Conservation (phyloP, 2,113 vertebrate species). For the Ceuthmochares aereus region DNA sequence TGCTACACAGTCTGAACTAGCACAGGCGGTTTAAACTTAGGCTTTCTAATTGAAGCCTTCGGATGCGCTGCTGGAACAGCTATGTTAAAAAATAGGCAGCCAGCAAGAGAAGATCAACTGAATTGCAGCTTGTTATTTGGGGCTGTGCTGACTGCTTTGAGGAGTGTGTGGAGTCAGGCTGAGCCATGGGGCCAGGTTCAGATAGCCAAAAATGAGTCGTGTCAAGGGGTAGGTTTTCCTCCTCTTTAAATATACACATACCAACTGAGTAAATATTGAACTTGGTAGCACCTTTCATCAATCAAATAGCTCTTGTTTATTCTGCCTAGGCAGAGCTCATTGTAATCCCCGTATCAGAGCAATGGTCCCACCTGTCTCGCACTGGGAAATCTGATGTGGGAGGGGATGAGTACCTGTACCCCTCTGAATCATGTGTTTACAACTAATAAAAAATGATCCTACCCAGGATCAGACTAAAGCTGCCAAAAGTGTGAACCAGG, state of each 20-base stretch:
- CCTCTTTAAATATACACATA: not conserved
- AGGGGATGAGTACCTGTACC: fast-evolving
- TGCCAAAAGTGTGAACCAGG: not conserved
- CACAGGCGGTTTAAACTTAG: fast-evolving
- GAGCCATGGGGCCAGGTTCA: not conserved
- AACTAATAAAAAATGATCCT: not conserved
- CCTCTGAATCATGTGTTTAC: not conserved
- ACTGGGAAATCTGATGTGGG: not conserved
- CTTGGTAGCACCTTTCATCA: not conserved
- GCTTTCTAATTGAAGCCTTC: not conserved
- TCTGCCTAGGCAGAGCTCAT: not conserved
- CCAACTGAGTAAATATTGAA: not conserved
- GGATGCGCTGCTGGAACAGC: not conserved
- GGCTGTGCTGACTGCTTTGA: fast-evolving
- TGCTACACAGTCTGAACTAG: not conserved
- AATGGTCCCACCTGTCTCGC: not conserved
- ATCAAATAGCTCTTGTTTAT: not conserved
- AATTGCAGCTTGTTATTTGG: not conserved
- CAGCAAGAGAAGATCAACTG: not conserved
- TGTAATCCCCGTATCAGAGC: not conserved
- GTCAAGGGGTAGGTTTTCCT: not conserved
- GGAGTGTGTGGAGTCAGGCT: not conserved
- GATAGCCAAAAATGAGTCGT: not conserved
- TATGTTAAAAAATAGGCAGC: not conserved
- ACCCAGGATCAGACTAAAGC: not conserved